Evolutionary conservation across 2,113 vertebrate genomes (phyloP).

Genomic region (Leucopsar rothschildi): DNA sequence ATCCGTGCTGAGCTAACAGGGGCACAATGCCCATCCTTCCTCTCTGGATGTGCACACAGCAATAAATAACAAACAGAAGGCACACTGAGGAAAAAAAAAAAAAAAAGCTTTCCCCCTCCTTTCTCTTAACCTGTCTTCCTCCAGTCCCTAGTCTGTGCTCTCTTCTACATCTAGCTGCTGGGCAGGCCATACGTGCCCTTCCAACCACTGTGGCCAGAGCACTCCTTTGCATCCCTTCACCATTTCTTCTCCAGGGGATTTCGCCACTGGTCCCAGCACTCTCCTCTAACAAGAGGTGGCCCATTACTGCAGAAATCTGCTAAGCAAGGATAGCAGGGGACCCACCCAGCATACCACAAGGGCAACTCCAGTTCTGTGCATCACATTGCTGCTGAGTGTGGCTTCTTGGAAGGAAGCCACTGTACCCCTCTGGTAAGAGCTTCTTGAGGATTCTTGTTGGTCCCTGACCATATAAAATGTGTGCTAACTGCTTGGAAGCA

Average conservation of each 20-base stretch:
- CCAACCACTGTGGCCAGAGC: rapidly evolving
- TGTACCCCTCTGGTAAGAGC: background rate
- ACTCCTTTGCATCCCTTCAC: background rate
- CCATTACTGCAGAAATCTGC: background rate
- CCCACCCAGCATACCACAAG: background rate
- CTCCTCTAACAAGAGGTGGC: rapidly evolving
- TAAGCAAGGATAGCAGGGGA: background rate
- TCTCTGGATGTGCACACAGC: rapidly evolving
- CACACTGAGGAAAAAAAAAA: background rate
- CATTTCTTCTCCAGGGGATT: background rate
- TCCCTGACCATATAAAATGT: rapidly evolving
- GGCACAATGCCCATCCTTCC: background rate
- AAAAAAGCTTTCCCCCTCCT: rapidly evolving
- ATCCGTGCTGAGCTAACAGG: rapidly evolving
- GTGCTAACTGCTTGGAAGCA: background rate
- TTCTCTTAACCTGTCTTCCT: background rate
- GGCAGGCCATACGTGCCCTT: background rate
- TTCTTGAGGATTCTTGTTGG: background rate
- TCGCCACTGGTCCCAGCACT: rapidly evolving
- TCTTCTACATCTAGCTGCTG: background rate
- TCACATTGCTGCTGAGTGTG: background rate
- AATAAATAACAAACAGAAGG: background rate
- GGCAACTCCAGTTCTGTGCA: background rate
- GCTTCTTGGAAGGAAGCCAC: background rate
- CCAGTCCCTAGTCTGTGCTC: rapidly evolving